Conservation (phyloP, 2,113 vertebrate species). For the Nematolebias whitei region DNA sequence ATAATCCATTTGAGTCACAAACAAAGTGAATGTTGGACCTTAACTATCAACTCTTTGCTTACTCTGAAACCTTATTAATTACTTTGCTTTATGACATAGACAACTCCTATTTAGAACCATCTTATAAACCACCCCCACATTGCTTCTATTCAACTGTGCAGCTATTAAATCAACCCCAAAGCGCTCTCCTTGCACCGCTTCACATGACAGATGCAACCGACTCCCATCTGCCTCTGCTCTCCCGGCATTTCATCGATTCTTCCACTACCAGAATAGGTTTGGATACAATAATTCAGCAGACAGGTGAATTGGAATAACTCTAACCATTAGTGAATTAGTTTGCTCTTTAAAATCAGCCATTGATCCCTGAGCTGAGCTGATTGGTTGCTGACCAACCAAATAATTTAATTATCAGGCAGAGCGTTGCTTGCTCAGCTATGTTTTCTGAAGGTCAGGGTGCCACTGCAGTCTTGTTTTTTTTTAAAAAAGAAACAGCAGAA, state of each 20-base stretch:
- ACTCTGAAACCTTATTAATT: constrained; percentile 72
- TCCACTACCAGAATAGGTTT: constrained; percentile 55
- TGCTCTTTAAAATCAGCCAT: constrained; percentile 80
- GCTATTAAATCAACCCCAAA: constrained; percentile 54
- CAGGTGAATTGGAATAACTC: constrained; percentile 83
- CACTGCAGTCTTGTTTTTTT: constrained; percentile 38
- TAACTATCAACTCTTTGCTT: constrained; percentile 25
- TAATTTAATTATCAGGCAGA: constrained; percentile 79
- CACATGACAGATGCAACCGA: constrained; percentile 51
- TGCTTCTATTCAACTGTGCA: constrained; percentile 47
- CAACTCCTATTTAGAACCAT: constrained; percentile 53
- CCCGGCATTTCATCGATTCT: constrained; percentile 62
- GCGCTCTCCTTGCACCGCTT: constrained; percentile 40
- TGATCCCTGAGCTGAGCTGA: constrained; percentile 74
- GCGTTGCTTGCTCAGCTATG: constrained; percentile 76
- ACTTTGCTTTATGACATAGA: constrained; percentile 70
- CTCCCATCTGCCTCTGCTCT: constrained; percentile 35
- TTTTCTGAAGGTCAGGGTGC: constrained; percentile 80
- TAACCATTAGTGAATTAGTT: constrained; percentile 84
- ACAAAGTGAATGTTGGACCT: constrained; percentile 4
- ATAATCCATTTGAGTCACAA: constrained; percentile 51
- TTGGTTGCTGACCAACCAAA: constrained; percentile 74
- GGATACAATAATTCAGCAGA: constrained; percentile 74
- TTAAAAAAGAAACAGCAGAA: constrained; percentile 39
- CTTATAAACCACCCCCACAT: constrained; percentile 54